Evolutionary conservation across 2,888 invertebrate genomes (phyloP).

Genomic region (Rotaria socialis): DNA sequence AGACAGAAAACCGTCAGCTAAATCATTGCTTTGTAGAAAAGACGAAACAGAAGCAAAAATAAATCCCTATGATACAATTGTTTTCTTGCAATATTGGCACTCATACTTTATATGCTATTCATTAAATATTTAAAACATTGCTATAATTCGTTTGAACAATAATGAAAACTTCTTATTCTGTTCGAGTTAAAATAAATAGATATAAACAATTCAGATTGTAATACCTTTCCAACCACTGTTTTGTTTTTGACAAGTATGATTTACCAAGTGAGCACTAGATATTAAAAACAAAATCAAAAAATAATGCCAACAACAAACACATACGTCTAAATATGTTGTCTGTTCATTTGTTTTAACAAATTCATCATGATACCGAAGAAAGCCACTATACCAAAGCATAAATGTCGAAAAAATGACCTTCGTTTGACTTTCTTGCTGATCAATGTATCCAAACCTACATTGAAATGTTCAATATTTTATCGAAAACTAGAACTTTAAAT

Average conservation of each 20-base stretch:
- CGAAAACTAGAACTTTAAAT: conserved; percentile 47
- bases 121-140: no score
- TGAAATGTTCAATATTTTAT: background rate
- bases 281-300: background rate
- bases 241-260: background rate
- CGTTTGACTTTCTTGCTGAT: background rate
- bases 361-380: background rate
- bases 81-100: no score
- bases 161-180: no score
- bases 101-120: no score
- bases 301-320: background rate
- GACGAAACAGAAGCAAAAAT: no score
- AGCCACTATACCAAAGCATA: background rate
- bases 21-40: no score
- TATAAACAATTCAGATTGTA: no score
- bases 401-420: background rate
- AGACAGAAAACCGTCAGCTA: no score
- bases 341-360: background rate
- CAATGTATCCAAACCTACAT: conserved; percentile 10
- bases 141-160: no score
- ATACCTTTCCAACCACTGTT: no score
- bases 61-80: no score
- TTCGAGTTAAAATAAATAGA: no score
- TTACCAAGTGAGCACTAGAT: background rate
- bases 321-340: background rate